A percentile compares a stretch with the other conserved stretches of the same genome.
Conservation (phyloP, 2,113 vertebrate genomes). For the Phycodurus eques region DNA sequence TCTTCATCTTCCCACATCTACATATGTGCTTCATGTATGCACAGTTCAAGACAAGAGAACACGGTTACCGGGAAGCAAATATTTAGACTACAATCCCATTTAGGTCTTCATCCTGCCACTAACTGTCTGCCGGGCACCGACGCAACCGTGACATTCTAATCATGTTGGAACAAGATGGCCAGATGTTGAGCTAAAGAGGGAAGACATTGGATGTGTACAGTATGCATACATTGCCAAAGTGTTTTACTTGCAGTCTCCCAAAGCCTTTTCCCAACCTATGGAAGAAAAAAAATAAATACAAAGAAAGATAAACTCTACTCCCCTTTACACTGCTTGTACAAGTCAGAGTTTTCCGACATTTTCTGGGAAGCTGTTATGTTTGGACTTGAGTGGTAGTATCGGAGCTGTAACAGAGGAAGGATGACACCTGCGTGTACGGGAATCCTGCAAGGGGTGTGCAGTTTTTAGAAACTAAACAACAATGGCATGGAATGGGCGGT, state of each 20-base stretch:
- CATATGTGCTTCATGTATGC: neutral
- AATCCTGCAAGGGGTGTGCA: no score
- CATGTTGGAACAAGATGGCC: constrained; percentile 22
- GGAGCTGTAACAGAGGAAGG: no score
- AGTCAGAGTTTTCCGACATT: no score
- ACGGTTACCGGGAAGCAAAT: constrained; percentile 21
- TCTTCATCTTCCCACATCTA: constrained; percentile 28
- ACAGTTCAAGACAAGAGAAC: neutral
- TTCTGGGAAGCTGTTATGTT: no score
- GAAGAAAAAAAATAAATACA: neutral
- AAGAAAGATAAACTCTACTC: neutral
- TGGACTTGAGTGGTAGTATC: no score
- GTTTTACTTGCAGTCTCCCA: neutral
- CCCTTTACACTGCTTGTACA: no score
- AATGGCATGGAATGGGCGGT: no score
- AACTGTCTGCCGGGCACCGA: constrained; percentile 23
- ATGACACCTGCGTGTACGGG: no score
- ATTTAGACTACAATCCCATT: constrained; percentile 52
- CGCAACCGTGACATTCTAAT: constrained; percentile 16
- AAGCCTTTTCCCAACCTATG: neutral
- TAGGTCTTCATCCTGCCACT: constrained; percentile 15
- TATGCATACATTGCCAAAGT: neutral
- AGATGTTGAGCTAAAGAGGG: neutral
- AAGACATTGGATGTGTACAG: neutral
- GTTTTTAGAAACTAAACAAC: no score